Evolutionary conservation across 2,797 vertebrate species (phyloP), one percentile per base, ranked within the genome.

Genomic region (Arctocebus calabarensis): DNA sequence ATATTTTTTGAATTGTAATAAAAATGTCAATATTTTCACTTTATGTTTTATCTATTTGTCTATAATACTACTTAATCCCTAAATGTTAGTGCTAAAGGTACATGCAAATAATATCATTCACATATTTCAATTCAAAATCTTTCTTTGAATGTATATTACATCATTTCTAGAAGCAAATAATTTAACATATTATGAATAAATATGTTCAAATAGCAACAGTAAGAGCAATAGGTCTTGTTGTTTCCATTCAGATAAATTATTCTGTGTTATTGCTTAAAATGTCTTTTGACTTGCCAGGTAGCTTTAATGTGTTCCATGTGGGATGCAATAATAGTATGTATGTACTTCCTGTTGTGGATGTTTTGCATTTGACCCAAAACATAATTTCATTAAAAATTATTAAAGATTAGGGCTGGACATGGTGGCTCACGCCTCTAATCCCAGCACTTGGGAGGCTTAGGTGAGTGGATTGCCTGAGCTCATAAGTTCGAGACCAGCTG

Each of bases 11-110:
- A 71, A 13, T 71, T 77, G 25, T 61, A 88, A 94, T 97, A 96
- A 92, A 96, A 91, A 90, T 52, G 81, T 79, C 92, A 92, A n/a
- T 97, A 91, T 94, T 91, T 86, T 96, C 66, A 92, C 52, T 92
- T 88, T 97, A 62, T 74, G 84, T 95, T 90, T 93, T 93, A 95
- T 94, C 92, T 94, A 20, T 97, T 94, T 95, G 37, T 89, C 64
- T 96, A 62, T 84, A 90, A 95, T 95, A 87, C 83, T 62, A 62
- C 10, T 87, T 91, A 94, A 84, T 94, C 62, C 61, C 87, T 90
- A 83, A 95, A 95, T 93, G 83, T 85, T 91, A 91, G 84, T 82
- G 62, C 96, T 82, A 59, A 7, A 37, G 79, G 94, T 88, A 93
- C 17, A 90, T 90, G 94, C 84, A 95, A 85, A 96, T 11, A 94